Evolutionary conservation across 1,140 invertebrate genomes (phyloP).

Genomic region (Drosophila kohkoa): DNA sequence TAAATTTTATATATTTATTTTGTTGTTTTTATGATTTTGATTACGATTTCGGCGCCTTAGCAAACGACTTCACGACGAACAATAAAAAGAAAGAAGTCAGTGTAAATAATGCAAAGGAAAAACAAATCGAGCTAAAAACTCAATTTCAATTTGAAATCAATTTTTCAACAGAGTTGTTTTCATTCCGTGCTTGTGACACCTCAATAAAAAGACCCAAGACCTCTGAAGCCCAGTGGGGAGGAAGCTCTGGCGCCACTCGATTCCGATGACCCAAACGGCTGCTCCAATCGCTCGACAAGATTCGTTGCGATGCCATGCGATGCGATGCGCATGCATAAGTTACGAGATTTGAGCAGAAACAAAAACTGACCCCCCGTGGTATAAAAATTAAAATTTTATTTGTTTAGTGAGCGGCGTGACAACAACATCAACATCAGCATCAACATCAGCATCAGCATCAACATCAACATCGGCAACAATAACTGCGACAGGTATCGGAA

Average conservation of each 20-base stretch:
- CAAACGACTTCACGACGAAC: constrained; percentile 49
- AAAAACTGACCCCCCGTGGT: constrained; percentile 69
- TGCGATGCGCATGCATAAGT: constrained; percentile 62
- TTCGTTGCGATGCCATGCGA: constrained; percentile 12
- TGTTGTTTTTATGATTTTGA: constrained; percentile 69
- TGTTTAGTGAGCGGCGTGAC: constrained; percentile 71
- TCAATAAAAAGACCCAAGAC: constrained; percentile 59
- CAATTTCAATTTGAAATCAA: constrained; percentile 78
- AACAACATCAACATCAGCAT: constrained; percentile 47
- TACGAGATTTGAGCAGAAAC: constrained; percentile 38
- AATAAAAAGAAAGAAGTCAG: constrained; percentile 56
- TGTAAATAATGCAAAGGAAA: constrained; percentile 30
- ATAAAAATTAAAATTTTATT: constrained; percentile 81
- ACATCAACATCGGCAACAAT: constrained; percentile 35
- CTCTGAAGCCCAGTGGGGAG: constrained; percentile 44
- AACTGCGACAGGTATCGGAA: constrained; percentile 63
- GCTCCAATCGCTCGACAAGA: constrained; percentile 17
- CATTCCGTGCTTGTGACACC: constrained; percentile 63
- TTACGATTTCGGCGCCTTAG: constrained; percentile 77
- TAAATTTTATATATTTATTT: constrained; percentile 27
- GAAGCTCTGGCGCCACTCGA: constrained; percentile 48
- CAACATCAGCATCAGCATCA: constrained; percentile 26
- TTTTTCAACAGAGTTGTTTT: constrained; percentile 75
- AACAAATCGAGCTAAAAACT: constrained; percentile 54
- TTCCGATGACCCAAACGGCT: constrained; percentile 11